Evolutionary conservation across 2,888 invertebrate species (phyloP), one percentile per base, ranked within the genome.

Genomic region (Amphipoea lucens): DNA sequence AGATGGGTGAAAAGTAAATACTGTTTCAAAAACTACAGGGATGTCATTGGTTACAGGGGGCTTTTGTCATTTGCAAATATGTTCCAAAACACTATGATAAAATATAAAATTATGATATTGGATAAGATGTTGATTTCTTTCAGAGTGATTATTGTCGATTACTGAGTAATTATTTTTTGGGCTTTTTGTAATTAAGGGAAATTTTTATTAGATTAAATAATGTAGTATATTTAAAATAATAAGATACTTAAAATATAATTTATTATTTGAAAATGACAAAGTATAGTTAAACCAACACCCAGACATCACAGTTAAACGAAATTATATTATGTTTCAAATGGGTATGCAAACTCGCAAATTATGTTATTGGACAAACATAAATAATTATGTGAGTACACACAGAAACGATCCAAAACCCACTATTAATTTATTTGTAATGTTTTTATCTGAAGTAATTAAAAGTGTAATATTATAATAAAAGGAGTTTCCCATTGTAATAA

Each of bases 1-100:
- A 91, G 82, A 86, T 91, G 88, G 84, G 87, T 91, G 91, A 96
- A 96, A 96, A 96, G 96, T 96, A 96, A 96, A 96, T 96, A 96
- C 96, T 96, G 96, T 93, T 92, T 88, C 88, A 90, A 88, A 92
- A 92, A 94, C 93, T 94, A 94, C 91, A 93, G 94, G 93, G 94
- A 95, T 95, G 95, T 95, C 95, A 90, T 92, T 93, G 95, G 95
- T 96, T 95, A 95, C 81, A 90, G 86, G 74, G 88, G 87, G 87
- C 88, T 88, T 83, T 78, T 91, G 86, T 90, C 93, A 95, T 95
- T 95, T 95, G 95, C 96, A 96, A 95, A 96, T 93, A 94, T 84
- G 29, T 81, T 81, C 68, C 86, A 78, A 82, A 66, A 60, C 4
- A 12, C 1, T 23, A 45, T 45, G 7, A 60, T 40, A 23, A 20